Evolutionary conservation across 2,797 vertebrate genomes (phyloP).

Genomic region (Lutjanus campechanus): DNA sequence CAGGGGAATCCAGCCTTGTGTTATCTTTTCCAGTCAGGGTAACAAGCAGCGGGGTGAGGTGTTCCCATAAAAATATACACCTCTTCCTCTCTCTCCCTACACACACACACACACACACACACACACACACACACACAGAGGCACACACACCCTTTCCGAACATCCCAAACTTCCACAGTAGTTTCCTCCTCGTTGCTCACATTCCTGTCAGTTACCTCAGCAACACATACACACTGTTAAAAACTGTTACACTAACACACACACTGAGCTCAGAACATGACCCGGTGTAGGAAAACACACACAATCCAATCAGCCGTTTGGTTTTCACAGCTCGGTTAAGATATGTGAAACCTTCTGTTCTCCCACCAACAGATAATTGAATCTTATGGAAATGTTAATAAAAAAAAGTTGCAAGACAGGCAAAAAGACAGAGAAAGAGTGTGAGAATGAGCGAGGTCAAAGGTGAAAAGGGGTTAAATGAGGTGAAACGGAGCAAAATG

Average conservation of each 20-base stretch:
- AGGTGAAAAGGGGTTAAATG: background rate
- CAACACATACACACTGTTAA: slow-evolving; percentile 17
- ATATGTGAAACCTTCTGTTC: slow-evolving; percentile 23
- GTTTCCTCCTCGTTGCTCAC: slow-evolving; percentile 81
- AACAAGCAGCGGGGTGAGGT: slow-evolving; percentile 75
- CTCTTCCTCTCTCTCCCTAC: slow-evolving; percentile 72
- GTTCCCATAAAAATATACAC: slow-evolving; percentile 82
- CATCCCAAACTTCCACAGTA: slow-evolving; percentile 83
- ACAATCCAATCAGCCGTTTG: slow-evolving; percentile 22
- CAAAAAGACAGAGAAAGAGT: background rate
- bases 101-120: slow-evolving; percentile 50
- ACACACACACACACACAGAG: slow-evolving; percentile 41
- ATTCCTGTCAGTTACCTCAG: slow-evolving; percentile 77
- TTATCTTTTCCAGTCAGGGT: slow-evolving; percentile 83
- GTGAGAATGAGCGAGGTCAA: background rate
- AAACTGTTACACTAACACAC: background rate
- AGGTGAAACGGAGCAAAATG: background rate
- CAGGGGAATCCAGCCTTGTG: slow-evolving; percentile 72
- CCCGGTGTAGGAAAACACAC: slow-evolving; percentile 31
- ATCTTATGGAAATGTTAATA: slow-evolving; percentile 34
- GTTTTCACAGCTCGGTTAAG: slow-evolving; percentile 32
- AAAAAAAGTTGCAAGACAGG: slow-evolving; percentile 45
- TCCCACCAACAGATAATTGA: slow-evolving; percentile 30
- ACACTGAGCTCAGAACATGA: slow-evolving; percentile 20
- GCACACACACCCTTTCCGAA: slow-evolving; percentile 71